These are phyloP conservation scores for Cataglyphis cursor DNA, from an alignment of 2,888 invertebrate genomes.

Conservation along the genomic window DNA sequence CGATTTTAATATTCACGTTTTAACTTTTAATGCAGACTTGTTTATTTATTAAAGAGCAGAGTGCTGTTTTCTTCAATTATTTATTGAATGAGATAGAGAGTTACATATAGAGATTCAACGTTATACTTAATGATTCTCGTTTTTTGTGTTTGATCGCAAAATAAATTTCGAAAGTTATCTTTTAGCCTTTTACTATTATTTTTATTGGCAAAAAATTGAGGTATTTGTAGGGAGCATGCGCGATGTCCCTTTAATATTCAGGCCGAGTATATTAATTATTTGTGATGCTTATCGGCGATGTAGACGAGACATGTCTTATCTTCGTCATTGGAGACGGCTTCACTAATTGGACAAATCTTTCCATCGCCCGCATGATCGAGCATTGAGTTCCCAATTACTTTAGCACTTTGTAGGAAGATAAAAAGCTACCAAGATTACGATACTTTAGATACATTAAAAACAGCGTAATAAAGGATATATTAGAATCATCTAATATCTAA, in stretches of 20 bases:
- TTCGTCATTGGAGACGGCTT: constrained; percentile 75
- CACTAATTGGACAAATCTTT: constrained; percentile 84
- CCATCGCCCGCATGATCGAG: constrained; percentile 73
- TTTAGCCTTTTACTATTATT: not conserved
- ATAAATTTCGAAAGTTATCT: not conserved
- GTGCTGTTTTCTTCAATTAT: not conserved
- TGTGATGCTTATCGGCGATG: constrained; percentile 78
- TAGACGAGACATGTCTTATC: constrained; percentile 81
- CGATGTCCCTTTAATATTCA: constrained; percentile 8
- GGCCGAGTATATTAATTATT: constrained; percentile 76
- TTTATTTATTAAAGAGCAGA: not conserved
- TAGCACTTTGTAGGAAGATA: not conserved
- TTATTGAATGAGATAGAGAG: too few species aligned
- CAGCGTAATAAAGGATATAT: not conserved
- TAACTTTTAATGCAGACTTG: not conserved
- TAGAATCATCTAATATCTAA: not conserved
- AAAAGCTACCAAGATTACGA: constrained; percentile 10
- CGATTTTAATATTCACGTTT: not conserved
- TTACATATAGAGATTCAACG: too few species aligned
- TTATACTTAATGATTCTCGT: not conserved
- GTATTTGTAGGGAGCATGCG: not conserved
- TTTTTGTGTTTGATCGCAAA: not conserved
- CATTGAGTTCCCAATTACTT: constrained; percentile 80
- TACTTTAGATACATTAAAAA: not conserved
- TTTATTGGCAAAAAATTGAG: not conserved